Evolutionary conservation across 1,140 invertebrate species (phyloP).

Genomic region (Atopsyche davidsoni): DNA sequence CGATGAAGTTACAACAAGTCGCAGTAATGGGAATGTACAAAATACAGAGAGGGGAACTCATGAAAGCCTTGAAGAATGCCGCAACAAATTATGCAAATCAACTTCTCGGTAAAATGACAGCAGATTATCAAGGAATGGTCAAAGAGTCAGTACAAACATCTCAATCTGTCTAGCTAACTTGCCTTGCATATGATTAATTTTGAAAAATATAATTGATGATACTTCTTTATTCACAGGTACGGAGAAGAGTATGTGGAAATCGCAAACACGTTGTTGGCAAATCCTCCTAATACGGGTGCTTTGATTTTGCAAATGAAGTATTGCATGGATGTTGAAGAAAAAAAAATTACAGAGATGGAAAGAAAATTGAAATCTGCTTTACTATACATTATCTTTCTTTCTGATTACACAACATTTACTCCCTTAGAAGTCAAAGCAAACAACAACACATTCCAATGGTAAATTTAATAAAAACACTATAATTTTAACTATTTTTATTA

Average conservation of each 20-base stretch:
- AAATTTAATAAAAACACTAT: too few relatives aligned
- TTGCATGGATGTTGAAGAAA: constrained; percentile 66
- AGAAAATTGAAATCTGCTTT: constrained; percentile 62
- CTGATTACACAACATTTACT: constrained; percentile 72
- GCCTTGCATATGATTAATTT: too few relatives aligned
- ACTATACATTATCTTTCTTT: constrained; percentile 63
- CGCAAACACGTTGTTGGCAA: constrained; percentile 67
- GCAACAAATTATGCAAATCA: constrained; percentile 65
- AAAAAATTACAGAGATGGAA: constrained; percentile 68
- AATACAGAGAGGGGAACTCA: constrained; percentile 75
- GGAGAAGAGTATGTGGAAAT: constrained; percentile 81
- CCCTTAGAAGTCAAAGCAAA: constrained; percentile 82
- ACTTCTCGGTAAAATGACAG: constrained; percentile 66
- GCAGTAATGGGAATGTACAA: constrained; percentile 79
- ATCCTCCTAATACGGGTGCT: constrained; percentile 76
- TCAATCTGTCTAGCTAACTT: too few relatives aligned
- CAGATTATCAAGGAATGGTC: constrained; percentile 72
- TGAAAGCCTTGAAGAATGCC: constrained; percentile 60
- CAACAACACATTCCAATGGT: constrained; percentile 81
- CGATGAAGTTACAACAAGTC: constrained; percentile 57
- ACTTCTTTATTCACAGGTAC: constrained; percentile 54
- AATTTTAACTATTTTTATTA: too few relatives aligned
- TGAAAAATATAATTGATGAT: constrained; percentile 11
- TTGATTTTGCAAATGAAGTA: constrained; percentile 78
- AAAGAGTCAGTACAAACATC: constrained; percentile 57